Percentiles rank a stretch among this genome's conserved stretches.
These are phyloP conservation scores for Hexactinellida sp. DNA, from an alignment of 37 sponge, comb jelly and placozoan species.

Conservation along the genomic window DNA sequence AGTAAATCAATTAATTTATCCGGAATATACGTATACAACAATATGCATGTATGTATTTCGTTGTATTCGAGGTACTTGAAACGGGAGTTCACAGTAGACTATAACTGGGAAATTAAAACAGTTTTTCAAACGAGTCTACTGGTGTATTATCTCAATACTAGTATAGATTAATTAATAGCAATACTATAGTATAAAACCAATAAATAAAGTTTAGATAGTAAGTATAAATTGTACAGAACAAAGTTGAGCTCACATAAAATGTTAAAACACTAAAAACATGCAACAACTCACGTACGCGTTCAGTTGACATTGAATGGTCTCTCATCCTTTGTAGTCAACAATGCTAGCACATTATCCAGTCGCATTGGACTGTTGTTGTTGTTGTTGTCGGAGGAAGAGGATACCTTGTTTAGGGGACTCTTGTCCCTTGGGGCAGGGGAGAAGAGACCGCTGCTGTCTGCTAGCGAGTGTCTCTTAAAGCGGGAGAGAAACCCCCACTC, in stretches of 20 bases:
- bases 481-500: not conserved
- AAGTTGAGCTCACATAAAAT: not conserved
- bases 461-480: not conserved
- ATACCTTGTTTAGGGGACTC: not conserved
- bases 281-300: not conserved
- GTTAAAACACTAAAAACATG: not conserved
- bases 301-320: not conserved
- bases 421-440: not conserved
- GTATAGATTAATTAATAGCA: no score
- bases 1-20: no score
- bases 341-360: not conserved
- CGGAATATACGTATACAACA: no score
- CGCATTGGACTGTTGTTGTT: not conserved
- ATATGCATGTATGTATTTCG: no score
- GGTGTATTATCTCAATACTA: no score
- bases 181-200: no score
- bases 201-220: no score
- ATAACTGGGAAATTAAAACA: no score
- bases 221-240: not conserved
- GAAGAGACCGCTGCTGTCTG: not conserved
- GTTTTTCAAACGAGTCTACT: no score
- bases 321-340: not conserved
- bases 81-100: no score
- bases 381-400: not conserved
- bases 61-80: no score